phyloP scores from a whole-genome alignment of 2,113 vertebrate genomes.

The Alligator mississippiensis region DNA sequence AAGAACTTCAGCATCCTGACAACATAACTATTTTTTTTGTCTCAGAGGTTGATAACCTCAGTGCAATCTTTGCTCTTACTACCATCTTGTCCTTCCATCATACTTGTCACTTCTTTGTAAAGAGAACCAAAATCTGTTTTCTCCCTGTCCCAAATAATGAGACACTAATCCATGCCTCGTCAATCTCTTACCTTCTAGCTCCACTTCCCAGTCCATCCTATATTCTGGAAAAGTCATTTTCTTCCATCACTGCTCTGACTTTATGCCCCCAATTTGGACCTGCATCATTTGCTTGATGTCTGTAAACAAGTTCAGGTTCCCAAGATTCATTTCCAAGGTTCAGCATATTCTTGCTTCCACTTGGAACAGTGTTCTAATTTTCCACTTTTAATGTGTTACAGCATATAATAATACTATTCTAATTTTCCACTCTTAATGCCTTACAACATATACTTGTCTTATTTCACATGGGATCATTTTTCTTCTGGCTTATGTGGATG shows the following conservation, averaged over 20 bases:
- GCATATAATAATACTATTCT: too few species aligned
- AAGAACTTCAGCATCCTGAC: background rate
- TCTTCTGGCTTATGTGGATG: background rate
- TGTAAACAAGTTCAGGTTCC: background rate
- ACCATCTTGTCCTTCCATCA: background rate
- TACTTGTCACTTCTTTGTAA: background rate
- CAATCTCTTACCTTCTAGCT: background rate
- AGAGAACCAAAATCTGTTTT: background rate
- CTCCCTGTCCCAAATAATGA: background rate
- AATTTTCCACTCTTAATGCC: background rate
- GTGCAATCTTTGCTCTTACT: background rate
- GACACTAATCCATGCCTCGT: background rate
- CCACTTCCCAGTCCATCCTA: background rate
- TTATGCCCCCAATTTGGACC: background rate
- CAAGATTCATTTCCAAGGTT: background rate
- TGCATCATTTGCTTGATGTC: background rate
- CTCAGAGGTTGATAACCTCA: background rate
- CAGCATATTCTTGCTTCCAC: background rate
- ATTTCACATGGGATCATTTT: background rate
- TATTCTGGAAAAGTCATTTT: background rate
- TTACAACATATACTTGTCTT: background rate
- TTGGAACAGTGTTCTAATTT: background rate
- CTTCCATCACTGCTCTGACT: background rate
- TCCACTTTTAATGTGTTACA: too few species aligned
- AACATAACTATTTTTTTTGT: background rate